These are phyloP conservation scores for Corapipo altera DNA, from an alignment of 2,113 vertebrate genomes.

Conservation along the genomic window DNA sequence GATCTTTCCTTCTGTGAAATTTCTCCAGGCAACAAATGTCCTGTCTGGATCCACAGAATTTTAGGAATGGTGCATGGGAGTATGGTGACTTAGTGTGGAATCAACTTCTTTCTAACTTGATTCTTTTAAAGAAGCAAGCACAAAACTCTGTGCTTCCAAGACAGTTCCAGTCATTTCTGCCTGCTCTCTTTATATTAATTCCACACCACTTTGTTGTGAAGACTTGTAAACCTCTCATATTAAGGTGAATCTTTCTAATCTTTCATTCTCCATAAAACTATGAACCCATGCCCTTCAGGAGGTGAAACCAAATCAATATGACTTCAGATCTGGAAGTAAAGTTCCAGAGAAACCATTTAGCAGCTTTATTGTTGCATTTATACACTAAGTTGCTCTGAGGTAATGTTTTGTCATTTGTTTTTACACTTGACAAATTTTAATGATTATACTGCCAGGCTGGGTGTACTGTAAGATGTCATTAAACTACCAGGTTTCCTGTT, in stretches of 20 bases:
- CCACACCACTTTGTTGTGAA: neutral
- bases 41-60: neutral
- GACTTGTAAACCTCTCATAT: neutral
- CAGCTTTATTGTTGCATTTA: conserved; percentile 22
- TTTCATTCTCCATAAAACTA: neutral
- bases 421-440: conserved; percentile 63
- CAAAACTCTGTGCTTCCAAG: neutral
- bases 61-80: neutral
- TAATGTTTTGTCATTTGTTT: conserved; percentile 59
- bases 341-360: conserved; percentile 29
- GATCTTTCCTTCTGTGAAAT: neutral
- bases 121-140: neutral
- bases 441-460: conserved; percentile 37
- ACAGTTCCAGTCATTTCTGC: neutral
- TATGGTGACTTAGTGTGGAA: neutral
- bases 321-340: conserved; percentile 25
- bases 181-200: neutral
- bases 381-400: conserved; percentile 30
- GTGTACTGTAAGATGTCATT: conserved; percentile 41
- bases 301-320: conserved; percentile 9
- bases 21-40: neutral
- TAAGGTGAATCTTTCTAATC: conserved; percentile 7
- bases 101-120: neutral
- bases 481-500: conserved; percentile 32
- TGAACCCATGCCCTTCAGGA: neutral